Evolutionary conservation across 1,140 invertebrate genomes (phyloP), one percentile per base, ranked within the genome.

Genomic region (Papilio aristodemus): DNA sequence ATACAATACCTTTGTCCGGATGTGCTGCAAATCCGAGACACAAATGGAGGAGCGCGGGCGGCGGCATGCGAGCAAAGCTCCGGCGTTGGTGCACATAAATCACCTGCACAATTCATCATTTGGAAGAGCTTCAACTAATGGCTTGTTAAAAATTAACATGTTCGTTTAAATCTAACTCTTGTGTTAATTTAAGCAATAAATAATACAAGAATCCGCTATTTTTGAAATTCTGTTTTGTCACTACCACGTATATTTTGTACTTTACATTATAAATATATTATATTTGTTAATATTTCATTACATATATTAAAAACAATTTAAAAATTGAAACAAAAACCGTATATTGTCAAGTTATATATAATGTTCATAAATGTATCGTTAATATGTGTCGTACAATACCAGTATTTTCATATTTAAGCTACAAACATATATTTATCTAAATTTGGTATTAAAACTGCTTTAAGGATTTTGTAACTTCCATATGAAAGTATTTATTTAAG

Each of bases 401-500:
- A 32, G 27, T 32, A 32, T 32, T 0, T 14, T 14, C 4, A 43
- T 4, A 54, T 22, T 0, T 13, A 22, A 54, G 10, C 3, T 22
- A 13, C 19, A 22, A 8, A 4, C 9, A 54, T 19, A 54, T 17
- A 19, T 11, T 50, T 25, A 54, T 25, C 9, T 9, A 54, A 54
- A 54, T 54, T 9, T 19, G 22, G 46, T 54, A 54, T 54, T 22
- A 54, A 25, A 25, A 54, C 19, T 22, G 22, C 46, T 32, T 32
- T 25, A 54, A 54, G 19, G 46, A 17, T 54, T 54, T 54, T 54
- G 22, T 22, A 22, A 54, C 9, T 54, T 54, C 19, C 19, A 54
- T 54, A 54, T 54, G 46, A 54, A 13, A 54, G 17, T 22, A 54
- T 54, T 22, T 54, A 54, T 54, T 54, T 54, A 54, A 54, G 46